Evolutionary conservation across 2,888 invertebrate genomes (phyloP), one percentile per base, ranked within the genome.

Genomic region (Rotaria macrura): DNA sequence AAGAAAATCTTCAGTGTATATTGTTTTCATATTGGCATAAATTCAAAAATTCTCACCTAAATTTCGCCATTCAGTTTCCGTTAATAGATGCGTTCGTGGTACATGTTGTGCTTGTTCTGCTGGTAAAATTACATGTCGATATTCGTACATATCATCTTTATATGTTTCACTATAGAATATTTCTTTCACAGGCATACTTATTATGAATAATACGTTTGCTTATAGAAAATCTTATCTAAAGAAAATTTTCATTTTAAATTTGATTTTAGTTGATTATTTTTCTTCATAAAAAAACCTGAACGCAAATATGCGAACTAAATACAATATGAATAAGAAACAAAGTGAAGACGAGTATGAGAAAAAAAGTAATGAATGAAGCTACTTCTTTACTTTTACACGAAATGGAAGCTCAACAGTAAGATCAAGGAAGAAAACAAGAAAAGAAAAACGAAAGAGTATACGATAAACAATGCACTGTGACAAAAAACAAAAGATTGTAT

Each of bases 1-100:
- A 34, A 65, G 3, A 65, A 9, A 65, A 10, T 43, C 6, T 57
- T n/a, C 17, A 14, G 6, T 2, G 6, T 10, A 40, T 40, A 23
- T 40, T 74, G 20, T 38, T 12, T 74, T 23, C n/a, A n/a, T n/a
- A n/a, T n/a, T 49, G 0, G 49, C 3, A 49, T 17, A 14, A 17
- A 49, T 49, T 49, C 9, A 34, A 65, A 20, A 29, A n/a, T 34
- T 79, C 79, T 23, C 43, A 79, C 79, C 79, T 43, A 79, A 43
- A 79, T 79, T 79, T 43, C 79, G 40, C 79, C 79, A 79, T 79
- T 79, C 79, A 43, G 79, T 79, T 79, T 79, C 79, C 3, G 79
- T 79, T 79, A 79, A 43, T 79, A 79, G n/a, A 79, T 79, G 79
- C 14, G 79, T 79, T 43, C 79, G 25, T 43, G 79, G 43, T 43